Evolutionary conservation across 1,140 invertebrate species (phyloP), one percentile per base, ranked within the genome.

Genomic region (Eumaeus atala): DNA sequence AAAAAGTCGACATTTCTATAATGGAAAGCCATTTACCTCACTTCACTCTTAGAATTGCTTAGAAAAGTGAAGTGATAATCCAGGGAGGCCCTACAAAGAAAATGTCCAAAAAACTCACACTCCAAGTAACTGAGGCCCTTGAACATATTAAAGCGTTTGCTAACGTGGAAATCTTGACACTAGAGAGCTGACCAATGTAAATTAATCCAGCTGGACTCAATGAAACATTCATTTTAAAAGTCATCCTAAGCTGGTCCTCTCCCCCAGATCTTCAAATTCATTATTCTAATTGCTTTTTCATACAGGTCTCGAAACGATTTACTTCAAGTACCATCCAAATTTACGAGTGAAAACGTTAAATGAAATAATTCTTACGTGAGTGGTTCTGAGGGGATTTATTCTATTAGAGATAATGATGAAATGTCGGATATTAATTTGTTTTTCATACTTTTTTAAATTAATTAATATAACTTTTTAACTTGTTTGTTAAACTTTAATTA

Each of bases 281-380:
- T 84, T 84, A 84, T 84, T 79, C 75, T 84, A 84, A 84, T 84
- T 84, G 78, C 77, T 84, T 82, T 77, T 80, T 80, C 78, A 77
- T 80, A 76, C 62, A 65, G 61, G 71, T 74, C 70, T 74, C 64
- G 64, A 79, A 77, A 68, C 71, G 73, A 72, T 71, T 74, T 74
- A 67, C 76, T 79, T 78, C 71, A 58, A 82, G 78, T 70, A 66
- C 59, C 67, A 68, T 74, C 65, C 67, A 70, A 63, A 71, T 69
- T 70, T 59, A 64, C 61, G 58, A 70, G 60, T 68, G 72, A 71
- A 74, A 78, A 77, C 62, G 77, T 71, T 71, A 67, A 81, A 84
- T 82, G 82, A 82, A 79, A 80, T 82, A 76, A 79, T 78, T 72
- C 74, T 52, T 71, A 63, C 64, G 57, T 67, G 56, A 58, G 59